Base-by-base conservation (phyloP, 2,888 invertebrate species). In the Melanostoma mellinum region DNA sequence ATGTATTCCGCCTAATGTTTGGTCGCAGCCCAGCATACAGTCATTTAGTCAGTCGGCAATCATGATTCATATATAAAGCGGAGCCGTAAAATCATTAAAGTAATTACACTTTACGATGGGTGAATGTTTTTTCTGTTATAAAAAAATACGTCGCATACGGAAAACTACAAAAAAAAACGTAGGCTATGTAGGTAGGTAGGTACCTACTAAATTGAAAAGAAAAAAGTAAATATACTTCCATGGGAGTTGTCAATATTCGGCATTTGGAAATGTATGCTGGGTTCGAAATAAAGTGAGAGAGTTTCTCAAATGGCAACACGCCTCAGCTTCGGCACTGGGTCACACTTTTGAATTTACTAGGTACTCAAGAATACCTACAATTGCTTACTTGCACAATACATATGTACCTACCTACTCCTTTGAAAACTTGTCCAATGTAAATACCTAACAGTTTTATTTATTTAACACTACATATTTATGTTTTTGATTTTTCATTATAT, bases 1-100 rank as follows among this genome's bases (percentile, higher is more conserved):
- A 84, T 84, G 50, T 79, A 84, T 84, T 84, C 84, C 84, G 74
- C 84, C 84, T 84, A 79, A 84, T 84, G 82, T 74, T 84, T 79
- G 79, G 74, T 44, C 79, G 74, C 73, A 63, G 63, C 63, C 48
- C 63, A 38, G 50, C 35, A 58, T 33, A 55, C 74, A 74, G 73
- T 78, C 84, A 75, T 79, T 84, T 79, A 84, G 84, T 84, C 79
- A 82, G 82, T 73, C 77, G 82, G 74, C 84, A 84, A 79, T 79
- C 84, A 84, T 84, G 84, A 84, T 84, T 84, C 84, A 84, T 84
- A 79, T 84, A 84, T 84, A 84, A 84, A 84, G 84, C 84, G 86
- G 86, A 86, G 86, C 87, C 86, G 86, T 87, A 87, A 87, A 87
- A 87, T 87, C 87, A 87, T 87, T 87, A 87, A 87, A 87, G 86